phyloP scores from a whole-genome alignment of 2,113 vertebrate species.

The Thalassoma bifasciatum region DNA sequence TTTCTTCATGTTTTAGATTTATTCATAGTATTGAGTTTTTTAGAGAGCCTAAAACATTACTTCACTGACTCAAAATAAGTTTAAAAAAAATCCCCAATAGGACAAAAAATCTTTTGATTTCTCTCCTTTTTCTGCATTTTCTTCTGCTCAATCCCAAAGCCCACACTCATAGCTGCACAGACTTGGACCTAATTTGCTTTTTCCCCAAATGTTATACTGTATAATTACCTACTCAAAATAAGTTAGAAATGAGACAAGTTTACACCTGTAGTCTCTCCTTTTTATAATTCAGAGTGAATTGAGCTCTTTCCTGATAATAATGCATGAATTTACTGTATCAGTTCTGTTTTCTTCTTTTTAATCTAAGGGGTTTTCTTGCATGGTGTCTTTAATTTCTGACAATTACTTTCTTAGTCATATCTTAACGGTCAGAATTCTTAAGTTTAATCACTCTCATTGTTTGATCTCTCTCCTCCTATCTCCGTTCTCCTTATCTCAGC shows the following conservation, averaged over 20 bases:
- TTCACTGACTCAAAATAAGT: no score
- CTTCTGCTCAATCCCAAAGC: no score
- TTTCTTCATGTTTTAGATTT: no score
- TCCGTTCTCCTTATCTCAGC: constrained; percentile 74
- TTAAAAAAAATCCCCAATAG: no score
- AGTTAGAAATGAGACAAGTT: background rate
- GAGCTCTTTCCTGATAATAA: constrained; percentile 17
- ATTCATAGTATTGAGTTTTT: no score
- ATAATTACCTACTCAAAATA: no score
- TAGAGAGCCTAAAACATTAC: no score
- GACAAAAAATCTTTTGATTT: no score
- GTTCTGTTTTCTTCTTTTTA: constrained; percentile 28
- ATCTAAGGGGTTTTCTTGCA: constrained; percentile 46
- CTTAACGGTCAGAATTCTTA: constrained; percentile 30
- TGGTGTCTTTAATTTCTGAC: constrained; percentile 25
- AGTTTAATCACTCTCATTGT: constrained; percentile 31
- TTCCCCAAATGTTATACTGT: no score
- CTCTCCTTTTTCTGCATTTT: no score
- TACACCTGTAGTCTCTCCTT: background rate
- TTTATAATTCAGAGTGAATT: constrained; percentile 16
- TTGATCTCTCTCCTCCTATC: constrained; percentile 37
- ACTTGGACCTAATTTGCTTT: no score
- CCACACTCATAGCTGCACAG: no score
- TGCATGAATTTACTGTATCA: constrained; percentile 34
- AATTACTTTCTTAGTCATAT: constrained; percentile 4